Conservation (phyloP, 2,888 invertebrate genomes). For the Drosophila aldrichi region DNA sequence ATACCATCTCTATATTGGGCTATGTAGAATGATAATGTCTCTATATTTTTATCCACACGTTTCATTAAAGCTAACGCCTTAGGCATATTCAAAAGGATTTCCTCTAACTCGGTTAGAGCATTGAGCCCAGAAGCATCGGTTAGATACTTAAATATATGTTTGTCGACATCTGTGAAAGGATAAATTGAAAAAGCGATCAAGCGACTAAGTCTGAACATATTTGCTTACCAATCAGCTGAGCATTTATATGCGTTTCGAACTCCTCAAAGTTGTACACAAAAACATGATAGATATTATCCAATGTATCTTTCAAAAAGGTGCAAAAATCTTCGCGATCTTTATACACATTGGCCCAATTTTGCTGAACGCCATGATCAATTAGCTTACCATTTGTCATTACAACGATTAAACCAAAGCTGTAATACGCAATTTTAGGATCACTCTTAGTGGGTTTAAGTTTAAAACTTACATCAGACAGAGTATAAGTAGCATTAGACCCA, state of each 20-base stretch:
- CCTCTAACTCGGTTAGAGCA: constrained; percentile 90
- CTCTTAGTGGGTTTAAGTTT: not conserved
- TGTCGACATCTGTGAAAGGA: constrained; percentile 84
- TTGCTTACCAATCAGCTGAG: not conserved
- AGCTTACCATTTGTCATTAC: constrained; percentile 18
- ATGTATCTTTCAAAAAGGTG: constrained; percentile 9
- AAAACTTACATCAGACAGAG: constrained; percentile 90
- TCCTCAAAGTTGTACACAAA: constrained; percentile 5
- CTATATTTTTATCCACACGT: constrained; percentile 86
- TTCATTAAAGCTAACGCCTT: constrained; percentile 88
- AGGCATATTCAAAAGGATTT: constrained; percentile 90
- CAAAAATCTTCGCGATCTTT: constrained; percentile 11
- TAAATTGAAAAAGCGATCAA: not conserved
- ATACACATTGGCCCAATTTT: not conserved
- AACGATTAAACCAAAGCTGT: constrained; percentile 87
- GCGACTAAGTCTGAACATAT: not conserved
- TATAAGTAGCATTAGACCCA: constrained; percentile 90
- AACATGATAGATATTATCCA: constrained; percentile 12
- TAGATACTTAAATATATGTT: constrained; percentile 89
- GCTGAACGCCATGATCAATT: not conserved
- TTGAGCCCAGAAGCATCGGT: constrained; percentile 91
- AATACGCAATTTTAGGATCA: no score
- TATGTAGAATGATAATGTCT: not conserved
- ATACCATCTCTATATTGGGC: constrained; percentile 4
- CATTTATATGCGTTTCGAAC: not conserved